Conservation (phyloP, 2,888 invertebrate genomes). For the Sclerodermus sp. region DNA sequence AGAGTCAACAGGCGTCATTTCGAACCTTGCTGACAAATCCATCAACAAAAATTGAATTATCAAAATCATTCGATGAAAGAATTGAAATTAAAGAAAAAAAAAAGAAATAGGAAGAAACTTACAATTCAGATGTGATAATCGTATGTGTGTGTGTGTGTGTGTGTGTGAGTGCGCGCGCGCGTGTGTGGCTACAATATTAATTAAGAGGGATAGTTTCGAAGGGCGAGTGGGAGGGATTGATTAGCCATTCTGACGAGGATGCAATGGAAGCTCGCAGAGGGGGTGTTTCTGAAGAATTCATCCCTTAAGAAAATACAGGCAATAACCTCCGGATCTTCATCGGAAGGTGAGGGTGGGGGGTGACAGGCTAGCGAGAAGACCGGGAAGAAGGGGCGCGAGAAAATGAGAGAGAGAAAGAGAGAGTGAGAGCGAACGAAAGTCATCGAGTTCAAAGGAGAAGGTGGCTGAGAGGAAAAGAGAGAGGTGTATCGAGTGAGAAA, state of each 20-base stretch:
- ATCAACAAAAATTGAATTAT: too few relatives aligned
- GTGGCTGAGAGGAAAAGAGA: slow-evolving; percentile 18
- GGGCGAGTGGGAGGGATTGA: not conserved
- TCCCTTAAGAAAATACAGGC: slow-evolving; percentile 53
- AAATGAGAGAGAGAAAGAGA: slow-evolving; percentile 22
- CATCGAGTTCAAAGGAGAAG: too few relatives aligned
- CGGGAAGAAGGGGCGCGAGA: slow-evolving; percentile 13
- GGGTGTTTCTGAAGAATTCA: slow-evolving; percentile 27
- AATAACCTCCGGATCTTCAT: slow-evolving; percentile 49
- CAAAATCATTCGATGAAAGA: too few relatives aligned
- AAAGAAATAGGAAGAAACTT: too few relatives aligned
- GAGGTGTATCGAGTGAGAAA: slow-evolving; percentile 13
- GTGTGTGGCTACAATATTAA: not conserved
- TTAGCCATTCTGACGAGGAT: not conserved
- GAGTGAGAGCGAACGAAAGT: slow-evolving; percentile 21
- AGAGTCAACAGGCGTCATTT: too few relatives aligned
- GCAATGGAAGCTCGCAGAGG: not conserved
- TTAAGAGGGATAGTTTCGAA: not conserved
- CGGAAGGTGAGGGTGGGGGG: slow-evolving; percentile 24
- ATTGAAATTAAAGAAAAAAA: too few relatives aligned
- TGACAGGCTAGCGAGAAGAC: slow-evolving; percentile 3
- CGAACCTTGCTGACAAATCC: too few relatives aligned
- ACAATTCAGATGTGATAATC: too few relatives aligned
- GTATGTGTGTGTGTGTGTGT: too few relatives aligned
- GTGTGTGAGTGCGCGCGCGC: too few relatives aligned